Percentiles rank a stretch among this genome's conserved stretches.
Evolutionary conservation across 1,140 invertebrate genomes (phyloP).

Genomic region (Charaxes varanes): DNA sequence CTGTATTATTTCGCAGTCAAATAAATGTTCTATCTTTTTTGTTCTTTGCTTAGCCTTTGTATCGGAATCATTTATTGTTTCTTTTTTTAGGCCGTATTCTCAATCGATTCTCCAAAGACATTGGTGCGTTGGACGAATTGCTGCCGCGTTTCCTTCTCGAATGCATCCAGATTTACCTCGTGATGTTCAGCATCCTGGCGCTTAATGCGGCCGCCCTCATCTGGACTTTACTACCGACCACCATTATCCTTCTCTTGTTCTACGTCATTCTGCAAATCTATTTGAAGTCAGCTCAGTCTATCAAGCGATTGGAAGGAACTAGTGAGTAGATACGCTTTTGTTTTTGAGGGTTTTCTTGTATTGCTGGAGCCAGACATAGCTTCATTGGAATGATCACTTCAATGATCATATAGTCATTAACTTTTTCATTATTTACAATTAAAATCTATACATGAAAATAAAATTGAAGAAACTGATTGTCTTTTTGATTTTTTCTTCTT

Average conservation of each 20-base stretch:
- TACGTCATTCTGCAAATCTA: conserved; percentile 85
- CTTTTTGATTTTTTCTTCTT: too few species aligned
- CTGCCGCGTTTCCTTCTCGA: conserved; percentile 88
- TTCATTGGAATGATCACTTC: too few species aligned
- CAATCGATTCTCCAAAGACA: conserved; percentile 85
- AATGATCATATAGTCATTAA: too few species aligned
- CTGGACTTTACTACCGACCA: conserved; percentile 81
- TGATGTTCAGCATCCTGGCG: conserved; percentile 76
- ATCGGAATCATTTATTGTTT: too few species aligned
- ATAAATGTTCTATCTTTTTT: too few species aligned
- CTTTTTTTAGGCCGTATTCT: conserved; percentile 79
- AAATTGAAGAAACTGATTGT: too few species aligned
- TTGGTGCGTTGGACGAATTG: conserved; percentile 88
- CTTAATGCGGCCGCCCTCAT: conserved; percentile 85
- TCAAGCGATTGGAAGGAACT: conserved; percentile 90
- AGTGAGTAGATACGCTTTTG: conserved; percentile 78
- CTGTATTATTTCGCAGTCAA: too few species aligned
- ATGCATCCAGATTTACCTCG: conserved; percentile 81
- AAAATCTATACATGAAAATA: too few species aligned
- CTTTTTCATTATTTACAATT: too few species aligned
- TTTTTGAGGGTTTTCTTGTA: too few species aligned
- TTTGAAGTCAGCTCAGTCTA: conserved; percentile 86
- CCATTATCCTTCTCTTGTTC: conserved; percentile 81
- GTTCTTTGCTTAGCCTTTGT: too few species aligned
- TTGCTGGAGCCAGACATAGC: too few species aligned